Evolutionary conservation across 2,113 vertebrate genomes (phyloP), one percentile per base, ranked within the genome.

Genomic region (Hippopotamus amphibius): DNA sequence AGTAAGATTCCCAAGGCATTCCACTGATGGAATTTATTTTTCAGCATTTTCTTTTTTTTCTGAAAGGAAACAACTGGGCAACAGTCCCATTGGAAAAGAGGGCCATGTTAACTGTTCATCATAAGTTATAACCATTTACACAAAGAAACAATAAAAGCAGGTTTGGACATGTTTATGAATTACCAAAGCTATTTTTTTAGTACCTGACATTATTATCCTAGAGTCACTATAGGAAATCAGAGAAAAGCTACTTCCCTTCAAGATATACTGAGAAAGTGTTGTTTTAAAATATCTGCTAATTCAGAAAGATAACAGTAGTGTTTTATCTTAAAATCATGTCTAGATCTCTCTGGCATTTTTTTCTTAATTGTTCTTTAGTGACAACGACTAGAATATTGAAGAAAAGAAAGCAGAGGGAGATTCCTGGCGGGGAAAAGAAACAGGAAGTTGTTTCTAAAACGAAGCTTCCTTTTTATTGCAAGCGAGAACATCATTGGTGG

Each of bases 81-180:
- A 79, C 7, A 46, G 4, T 13, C 7, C 81, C 5, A 63, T 3
- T 74, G 26, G 17, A 96, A 68, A 37, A 4, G 10, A 12, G 48
- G 26, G 19, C 4, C 8, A 21, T 37, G 28, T 88, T 92, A 97
- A 90, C 85, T 81, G 17, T 6, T 97, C 69, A 76, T 12, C 76
- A 69, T 87, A 59, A 69, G 77, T 81, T 97, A 83, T 3, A 88
- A 15, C 63, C 85, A 57, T 46, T 19, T 88, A 48, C 5, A 59
- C 63, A 57, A 26, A 61, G 61, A 90, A 93, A 95, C 15, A 93
- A 4, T 8, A 89, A 24, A 89, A 96, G 63, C 37, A 66, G 21
- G 6, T 88, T 95, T 43, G 43, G 92, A 53, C 72, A 84, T 3
- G 55, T 94, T 95, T 97, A 65, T 88, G 91, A 79, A 97, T 97